Evolutionary conservation across 2,113 vertebrate species (phyloP).

Genomic region (Speoplatyrhinus poulsoni): DNA sequence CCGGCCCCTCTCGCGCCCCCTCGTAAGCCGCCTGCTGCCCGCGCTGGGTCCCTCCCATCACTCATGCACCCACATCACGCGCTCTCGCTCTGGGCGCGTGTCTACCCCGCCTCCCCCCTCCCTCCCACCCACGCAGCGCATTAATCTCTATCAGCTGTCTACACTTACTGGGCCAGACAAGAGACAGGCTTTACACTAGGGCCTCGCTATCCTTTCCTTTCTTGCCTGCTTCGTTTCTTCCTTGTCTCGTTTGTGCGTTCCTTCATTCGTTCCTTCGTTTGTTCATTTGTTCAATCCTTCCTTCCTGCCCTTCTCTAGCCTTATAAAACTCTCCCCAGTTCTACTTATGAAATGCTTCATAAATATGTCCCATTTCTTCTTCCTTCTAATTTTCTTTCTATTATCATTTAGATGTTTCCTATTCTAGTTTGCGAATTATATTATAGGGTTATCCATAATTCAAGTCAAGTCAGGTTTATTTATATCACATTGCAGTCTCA

Average conservation of each 20-base stretch:
- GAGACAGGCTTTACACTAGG: conserved; percentile 33
- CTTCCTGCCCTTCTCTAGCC: background rate
- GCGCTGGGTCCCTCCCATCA: conserved; percentile 52
- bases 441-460: too few relatives aligned
- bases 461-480: too few relatives aligned
- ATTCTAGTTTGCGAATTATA: too few relatives aligned
- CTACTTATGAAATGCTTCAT: conserved; percentile 17
- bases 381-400: conserved; percentile 42
- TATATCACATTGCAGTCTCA: too few relatives aligned
- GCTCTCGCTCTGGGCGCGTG: conserved; percentile 45
- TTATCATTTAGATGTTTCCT: conserved; percentile 22
- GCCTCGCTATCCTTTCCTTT: conserved; percentile 12
- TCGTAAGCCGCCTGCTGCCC: conserved; percentile 41
- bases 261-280: conserved; percentile 16
- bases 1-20: conserved; percentile 14
- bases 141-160: conserved; percentile 72
- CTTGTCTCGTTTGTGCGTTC: background rate
- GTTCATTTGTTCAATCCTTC: conserved; percentile 11
- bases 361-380: conserved; percentile 12
- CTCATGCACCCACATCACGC: conserved; percentile 58
- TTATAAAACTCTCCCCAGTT: background rate
- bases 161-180: conserved; percentile 51
- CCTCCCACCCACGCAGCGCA: conserved; percentile 58
- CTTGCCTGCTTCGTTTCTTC: conserved; percentile 39
- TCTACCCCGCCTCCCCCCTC: conserved; percentile 33